Conservation (phyloP, 2,888 invertebrate genomes). For the Rhodophaea formosa region DNA sequence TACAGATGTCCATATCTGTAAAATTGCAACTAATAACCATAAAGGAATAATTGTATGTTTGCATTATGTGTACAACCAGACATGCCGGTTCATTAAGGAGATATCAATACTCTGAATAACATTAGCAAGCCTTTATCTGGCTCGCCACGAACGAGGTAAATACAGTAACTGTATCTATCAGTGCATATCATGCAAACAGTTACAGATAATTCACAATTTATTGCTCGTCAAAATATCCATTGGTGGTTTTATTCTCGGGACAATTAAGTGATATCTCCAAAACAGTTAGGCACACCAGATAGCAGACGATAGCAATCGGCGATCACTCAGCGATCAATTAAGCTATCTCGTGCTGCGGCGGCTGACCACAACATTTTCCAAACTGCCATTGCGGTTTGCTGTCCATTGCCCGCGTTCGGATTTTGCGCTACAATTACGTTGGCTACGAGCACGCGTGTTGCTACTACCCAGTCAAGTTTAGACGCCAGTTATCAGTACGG, state of each 20-base stretch:
- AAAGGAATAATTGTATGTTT: not conserved
- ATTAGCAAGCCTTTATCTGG: not conserved
- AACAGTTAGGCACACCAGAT: constrained; percentile 41
- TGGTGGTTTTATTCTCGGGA: constrained; percentile 25
- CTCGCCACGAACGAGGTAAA: not conserved
- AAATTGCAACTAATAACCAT: not conserved
- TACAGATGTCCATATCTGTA: not conserved
- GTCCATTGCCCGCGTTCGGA: constrained; percentile 56
- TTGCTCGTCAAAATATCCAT: constrained; percentile 10
- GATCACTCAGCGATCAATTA: constrained; percentile 58
- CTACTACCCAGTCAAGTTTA: constrained; percentile 46
- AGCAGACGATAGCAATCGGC: constrained; percentile 34
- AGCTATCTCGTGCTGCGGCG: constrained; percentile 48
- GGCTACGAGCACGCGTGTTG: constrained; percentile 36
- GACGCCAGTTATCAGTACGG: constrained; percentile 30
- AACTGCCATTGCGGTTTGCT: constrained; percentile 63
- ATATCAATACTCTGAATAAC: not conserved
- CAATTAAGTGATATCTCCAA: constrained; percentile 48
- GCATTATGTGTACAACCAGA: not conserved
- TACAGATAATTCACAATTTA: constrained; percentile 6
- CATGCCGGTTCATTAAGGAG: not conserved
- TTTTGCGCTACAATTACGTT: constrained; percentile 55
- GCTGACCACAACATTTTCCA: constrained; percentile 62
- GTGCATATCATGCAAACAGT: constrained; percentile 3
- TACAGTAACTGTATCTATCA: not conserved